Percentiles rank a stretch among this genome's conserved stretches.
These are phyloP conservation scores for Ischnura elegans DNA, from an alignment of 2,888 invertebrate genomes.

Conservation along the genomic window DNA sequence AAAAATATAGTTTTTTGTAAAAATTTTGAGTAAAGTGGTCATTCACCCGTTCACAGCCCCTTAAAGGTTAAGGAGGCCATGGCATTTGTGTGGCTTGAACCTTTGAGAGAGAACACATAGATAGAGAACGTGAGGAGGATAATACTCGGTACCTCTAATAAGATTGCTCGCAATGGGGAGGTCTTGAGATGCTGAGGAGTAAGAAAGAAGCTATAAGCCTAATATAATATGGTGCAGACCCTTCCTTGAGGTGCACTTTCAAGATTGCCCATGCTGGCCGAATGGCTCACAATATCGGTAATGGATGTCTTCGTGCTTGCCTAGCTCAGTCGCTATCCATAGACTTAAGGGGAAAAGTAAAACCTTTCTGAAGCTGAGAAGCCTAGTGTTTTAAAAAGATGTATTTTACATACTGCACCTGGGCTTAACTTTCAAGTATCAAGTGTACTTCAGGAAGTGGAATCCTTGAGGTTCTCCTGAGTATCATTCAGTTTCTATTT, in stretches of 20 bases:
- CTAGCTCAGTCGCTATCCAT: not conserved
- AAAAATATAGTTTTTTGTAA: too few relatives aligned
- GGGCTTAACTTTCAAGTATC: not conserved
- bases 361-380: not conserved
- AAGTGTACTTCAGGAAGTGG: not conserved
- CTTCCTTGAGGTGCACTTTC: slow-evolving; percentile 45
- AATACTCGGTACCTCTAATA: not conserved
- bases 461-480: not conserved
- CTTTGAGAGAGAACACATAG: not conserved
- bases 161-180: not conserved
- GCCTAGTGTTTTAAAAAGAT: slow-evolving; percentile 39
- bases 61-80: not conserved
- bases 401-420: slow-evolving; percentile 35
- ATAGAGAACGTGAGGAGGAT: not conserved
- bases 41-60: too few relatives aligned
- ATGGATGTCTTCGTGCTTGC: slow-evolving; percentile 13
- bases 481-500: not conserved
- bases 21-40: too few relatives aligned
- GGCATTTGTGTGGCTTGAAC: not conserved
- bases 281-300: slow-evolving; percentile 61
- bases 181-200: not conserved
- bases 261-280: slow-evolving; percentile 32
- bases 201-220: slow-evolving; percentile 30
- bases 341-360: not conserved
- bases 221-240: slow-evolving; percentile 38